phyloP scores from a whole-genome alignment of 2,797 vertebrate species.

The Hapalemur alaotrensis region DNA sequence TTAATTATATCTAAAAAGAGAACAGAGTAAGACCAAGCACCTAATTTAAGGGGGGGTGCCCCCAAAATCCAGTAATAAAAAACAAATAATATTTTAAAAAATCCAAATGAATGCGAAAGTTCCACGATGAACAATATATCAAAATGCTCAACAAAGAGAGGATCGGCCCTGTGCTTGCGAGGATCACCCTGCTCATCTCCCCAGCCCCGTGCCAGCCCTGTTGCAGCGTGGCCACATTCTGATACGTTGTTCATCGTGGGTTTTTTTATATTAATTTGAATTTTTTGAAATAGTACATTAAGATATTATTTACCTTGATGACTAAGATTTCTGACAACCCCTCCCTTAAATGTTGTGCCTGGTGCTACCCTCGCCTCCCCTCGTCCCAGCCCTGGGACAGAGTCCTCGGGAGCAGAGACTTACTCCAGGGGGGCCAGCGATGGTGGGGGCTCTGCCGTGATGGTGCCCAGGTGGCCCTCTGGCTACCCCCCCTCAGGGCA shows the following conservation, averaged over 20 bases:
- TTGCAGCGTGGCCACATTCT: neutral
- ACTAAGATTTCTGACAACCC: neutral
- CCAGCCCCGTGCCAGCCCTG: fast-evolving
- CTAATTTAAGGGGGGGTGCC: neutral
- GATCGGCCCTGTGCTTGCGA: fast-evolving
- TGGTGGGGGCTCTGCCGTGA: neutral
- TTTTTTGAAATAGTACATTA: neutral
- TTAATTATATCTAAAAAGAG: neutral
- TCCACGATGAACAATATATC: neutral
- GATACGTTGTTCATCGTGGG: neutral
- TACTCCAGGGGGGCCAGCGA: neutral
- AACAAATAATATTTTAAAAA: neutral
- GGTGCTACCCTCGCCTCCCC: fast-evolving
- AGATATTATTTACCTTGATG: neutral
- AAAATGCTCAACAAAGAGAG: neutral
- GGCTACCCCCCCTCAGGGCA: neutral
- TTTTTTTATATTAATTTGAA: neutral
- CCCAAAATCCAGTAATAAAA: neutral
- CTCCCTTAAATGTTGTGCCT: neutral
- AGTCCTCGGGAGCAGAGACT: neutral
- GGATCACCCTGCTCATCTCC: fast-evolving
- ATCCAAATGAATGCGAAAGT: neutral
- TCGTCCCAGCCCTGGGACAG: neutral
- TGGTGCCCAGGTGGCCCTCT: neutral
- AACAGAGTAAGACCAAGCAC: neutral